A percentile compares a stretch with the other conserved stretches of the same genome.
phyloP scores from a whole-genome alignment of 2,888 invertebrate species.

The Allophyes oxyacanthae region DNA sequence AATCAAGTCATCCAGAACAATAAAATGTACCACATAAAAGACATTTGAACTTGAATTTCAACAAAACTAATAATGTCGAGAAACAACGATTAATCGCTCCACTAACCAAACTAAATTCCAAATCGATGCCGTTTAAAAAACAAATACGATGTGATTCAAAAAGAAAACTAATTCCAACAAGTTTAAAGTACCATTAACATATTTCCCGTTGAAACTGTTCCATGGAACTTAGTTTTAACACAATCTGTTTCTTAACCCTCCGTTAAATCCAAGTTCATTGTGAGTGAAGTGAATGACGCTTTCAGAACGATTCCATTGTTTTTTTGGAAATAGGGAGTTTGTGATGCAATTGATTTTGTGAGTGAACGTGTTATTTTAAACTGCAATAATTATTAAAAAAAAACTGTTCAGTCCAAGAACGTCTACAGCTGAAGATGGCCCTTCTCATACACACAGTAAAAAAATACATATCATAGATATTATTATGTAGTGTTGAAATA shows the following conservation, averaged over 20 bases:
- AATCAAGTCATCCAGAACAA: too few relatives aligned
- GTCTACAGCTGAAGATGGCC: too few relatives aligned
- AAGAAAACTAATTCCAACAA: conserved; percentile 65
- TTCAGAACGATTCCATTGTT: conserved; percentile 26
- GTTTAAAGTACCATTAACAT: conserved; percentile 65
- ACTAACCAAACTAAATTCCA: conserved; percentile 28
- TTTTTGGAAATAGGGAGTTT: conserved; percentile 2
- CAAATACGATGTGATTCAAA: conserved; percentile 49
- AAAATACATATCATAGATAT: too few relatives aligned
- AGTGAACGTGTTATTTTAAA: too few relatives aligned
- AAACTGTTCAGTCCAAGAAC: too few relatives aligned
- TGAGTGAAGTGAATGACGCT: conserved; percentile 41
- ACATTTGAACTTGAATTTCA: too few relatives aligned
- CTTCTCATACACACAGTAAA: too few relatives aligned
- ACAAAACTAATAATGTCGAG: conserved; percentile 16
- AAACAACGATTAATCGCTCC: conserved; percentile 19
- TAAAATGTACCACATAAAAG: too few relatives aligned
- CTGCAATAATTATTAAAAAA: too few relatives aligned
- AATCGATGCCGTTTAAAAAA: conserved; percentile 50
- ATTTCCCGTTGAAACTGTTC: conserved; percentile 60
- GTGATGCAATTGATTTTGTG: too few relatives aligned
- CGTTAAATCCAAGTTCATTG: conserved; percentile 51
- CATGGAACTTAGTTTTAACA: conserved; percentile 58
- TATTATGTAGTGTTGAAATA: too few relatives aligned
- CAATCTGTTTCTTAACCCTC: conserved; percentile 62